These are phyloP conservation scores for Desmophyllum pertusum DNA, from an alignment of 92 coral and sea anemone species.

Conservation along the genomic window DNA sequence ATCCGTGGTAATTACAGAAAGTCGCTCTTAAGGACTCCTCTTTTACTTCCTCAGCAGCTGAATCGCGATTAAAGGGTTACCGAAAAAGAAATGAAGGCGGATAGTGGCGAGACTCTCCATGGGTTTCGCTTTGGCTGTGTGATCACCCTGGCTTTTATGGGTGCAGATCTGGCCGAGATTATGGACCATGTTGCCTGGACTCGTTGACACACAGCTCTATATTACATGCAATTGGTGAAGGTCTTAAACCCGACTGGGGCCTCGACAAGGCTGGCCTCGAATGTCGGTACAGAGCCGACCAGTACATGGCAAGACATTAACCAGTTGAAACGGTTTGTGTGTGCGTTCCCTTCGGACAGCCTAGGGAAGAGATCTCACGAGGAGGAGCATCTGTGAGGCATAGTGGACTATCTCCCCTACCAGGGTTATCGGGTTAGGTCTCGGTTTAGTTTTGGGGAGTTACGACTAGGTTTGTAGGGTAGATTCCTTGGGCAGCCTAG, in stretches of 20 bases:
- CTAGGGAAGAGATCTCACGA: slow-evolving; percentile 23
- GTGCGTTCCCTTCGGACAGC: slow-evolving; percentile 26
- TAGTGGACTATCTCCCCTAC: neutral
- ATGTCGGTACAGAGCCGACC: neutral
- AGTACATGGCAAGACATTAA: slow-evolving; percentile 44
- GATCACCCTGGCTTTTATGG: too few relatives aligned
- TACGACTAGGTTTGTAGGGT: neutral
- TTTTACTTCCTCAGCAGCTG: too few relatives aligned
- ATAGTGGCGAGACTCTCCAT: too few relatives aligned
- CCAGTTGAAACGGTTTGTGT: slow-evolving; percentile 40
- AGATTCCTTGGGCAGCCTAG: neutral
- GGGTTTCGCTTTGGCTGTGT: too few relatives aligned
- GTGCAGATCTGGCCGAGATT: slow-evolving; percentile 31
- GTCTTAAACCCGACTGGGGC: slow-evolving; percentile 29
- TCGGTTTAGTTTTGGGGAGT: slow-evolving; percentile 14
- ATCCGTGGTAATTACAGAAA: too few relatives aligned
- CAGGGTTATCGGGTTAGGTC: neutral
- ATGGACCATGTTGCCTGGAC: slow-evolving; percentile 33
- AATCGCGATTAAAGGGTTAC: too few relatives aligned
- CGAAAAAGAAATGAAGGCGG: too few relatives aligned
- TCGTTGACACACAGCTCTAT: slow-evolving; percentile 36
- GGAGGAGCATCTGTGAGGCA: neutral
- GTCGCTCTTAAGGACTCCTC: too few relatives aligned
- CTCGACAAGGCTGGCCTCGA: slow-evolving; percentile 34
- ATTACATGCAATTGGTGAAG: slow-evolving; percentile 28